Evolutionary conservation across 2,888 invertebrate species (phyloP), one percentile per base, ranked within the genome.

Genomic region (Eurois occulta): DNA sequence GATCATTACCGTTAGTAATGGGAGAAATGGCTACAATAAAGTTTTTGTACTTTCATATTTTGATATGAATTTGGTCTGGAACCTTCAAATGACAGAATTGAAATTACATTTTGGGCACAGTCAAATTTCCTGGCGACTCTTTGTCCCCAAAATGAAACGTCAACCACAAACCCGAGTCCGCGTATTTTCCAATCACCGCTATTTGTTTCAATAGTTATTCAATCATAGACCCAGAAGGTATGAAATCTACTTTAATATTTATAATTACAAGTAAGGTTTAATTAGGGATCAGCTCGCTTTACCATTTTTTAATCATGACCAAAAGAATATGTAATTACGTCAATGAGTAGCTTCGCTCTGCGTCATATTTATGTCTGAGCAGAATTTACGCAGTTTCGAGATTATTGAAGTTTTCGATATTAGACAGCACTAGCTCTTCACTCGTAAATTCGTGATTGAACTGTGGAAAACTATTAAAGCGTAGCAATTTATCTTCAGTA

Each of bases 111-210:
- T 87, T 84, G 78, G 80, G 75, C 85, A 84, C 77, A 74, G 77
- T 80, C 73, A 83, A 87, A 86, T 86, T 85, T 85, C 72, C 75
- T 77, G 70, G 73, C 68, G 69, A 78, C 81, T 86, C 88, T 89
- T 90, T 91, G 87, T 89, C 72, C 83, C 82, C 75, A 84, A 89
- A 93, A 92, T 92, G 86, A 91, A 91, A 92, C 82, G 93, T 91
- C 92, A 91, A 72, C 83, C 83, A 80, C 90, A 92, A 85, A 71
- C 84, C 62, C 38, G 66, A 72, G 60, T 58, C 68, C 32, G n/a
- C 69, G 62, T 78, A 75, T 75, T 81, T 77, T 72, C 60, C 83
- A 77, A 85, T 87, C 75, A 70, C n/a, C 71, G 68, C 38, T 77
- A 72, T 75, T 82, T 80, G 73, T 85, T 86, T 77, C 70, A 75